These are phyloP conservation scores for Stenichneumon culpator DNA, from an alignment of 2,888 invertebrate species.

Conservation along the genomic window DNA sequence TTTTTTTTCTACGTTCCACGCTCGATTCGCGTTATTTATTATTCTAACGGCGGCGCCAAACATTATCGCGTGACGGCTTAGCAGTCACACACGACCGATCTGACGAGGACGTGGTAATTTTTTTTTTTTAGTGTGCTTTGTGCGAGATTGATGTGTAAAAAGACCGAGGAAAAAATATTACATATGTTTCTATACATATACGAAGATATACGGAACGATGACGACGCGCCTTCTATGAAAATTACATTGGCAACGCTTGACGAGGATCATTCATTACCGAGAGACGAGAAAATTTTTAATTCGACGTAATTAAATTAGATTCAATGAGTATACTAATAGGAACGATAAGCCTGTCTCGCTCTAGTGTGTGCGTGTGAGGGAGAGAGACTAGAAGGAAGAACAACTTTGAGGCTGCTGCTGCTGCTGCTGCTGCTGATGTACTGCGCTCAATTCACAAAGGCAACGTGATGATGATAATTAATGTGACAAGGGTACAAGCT, in stretches of 20 bases:
- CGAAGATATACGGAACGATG: conserved; percentile 49
- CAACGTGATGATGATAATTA: conserved; percentile 67
- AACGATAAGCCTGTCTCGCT: conserved; percentile 41
- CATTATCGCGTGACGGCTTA: conserved; percentile 35
- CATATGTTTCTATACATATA: conserved; percentile 28
- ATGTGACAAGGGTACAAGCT: conserved; percentile 64
- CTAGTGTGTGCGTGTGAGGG: conserved; percentile 23
- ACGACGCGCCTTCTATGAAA: conserved; percentile 48
- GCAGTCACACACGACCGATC: conserved; percentile 30
- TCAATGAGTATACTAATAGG: conserved; percentile 67
- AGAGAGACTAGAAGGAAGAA: conserved; percentile 45
- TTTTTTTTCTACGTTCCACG: not conserved
- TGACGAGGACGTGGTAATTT: conserved; percentile 56
- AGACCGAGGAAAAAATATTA: conserved; percentile 22
- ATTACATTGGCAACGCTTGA: conserved; percentile 65
- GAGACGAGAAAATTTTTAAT: conserved; percentile 64
- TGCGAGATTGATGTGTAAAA: conserved; percentile 45
- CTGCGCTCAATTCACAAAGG: conserved; percentile 58
- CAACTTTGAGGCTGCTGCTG: conserved; percentile 40
- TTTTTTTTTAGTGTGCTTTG: conserved; percentile 51
- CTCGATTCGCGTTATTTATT: conserved; percentile 43
- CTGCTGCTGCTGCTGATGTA: conserved; percentile 11
- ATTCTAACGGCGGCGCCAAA: conserved; percentile 51
- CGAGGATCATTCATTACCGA: conserved; percentile 64
- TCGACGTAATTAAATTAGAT: conserved; percentile 67